Percentiles rank a stretch among this genome's conserved stretches.
These are phyloP conservation scores for Urocyon cinereoargenteus DNA, from an alignment of 2,797 vertebrate species.

Conservation along the genomic window DNA sequence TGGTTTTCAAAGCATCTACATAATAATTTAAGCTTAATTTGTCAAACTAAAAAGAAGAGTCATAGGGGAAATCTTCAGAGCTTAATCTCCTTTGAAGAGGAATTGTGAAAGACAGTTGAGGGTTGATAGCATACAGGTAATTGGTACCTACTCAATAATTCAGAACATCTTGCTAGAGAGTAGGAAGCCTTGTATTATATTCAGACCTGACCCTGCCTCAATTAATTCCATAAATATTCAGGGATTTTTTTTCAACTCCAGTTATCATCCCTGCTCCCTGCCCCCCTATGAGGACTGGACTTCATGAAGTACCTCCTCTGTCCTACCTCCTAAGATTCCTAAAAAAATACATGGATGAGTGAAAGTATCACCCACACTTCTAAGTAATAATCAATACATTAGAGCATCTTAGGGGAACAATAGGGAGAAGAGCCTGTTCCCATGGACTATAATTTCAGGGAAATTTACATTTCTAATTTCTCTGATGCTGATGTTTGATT, in stretches of 20 bases:
- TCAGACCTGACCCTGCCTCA: background rate
- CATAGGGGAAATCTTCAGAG: slow-evolving; percentile 3
- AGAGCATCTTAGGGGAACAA: background rate
- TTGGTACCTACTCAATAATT: background rate
- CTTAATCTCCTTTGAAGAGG: slow-evolving; percentile 44
- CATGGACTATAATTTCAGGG: slow-evolving; percentile 38
- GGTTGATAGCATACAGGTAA: background rate
- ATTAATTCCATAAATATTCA: slow-evolving; percentile 49
- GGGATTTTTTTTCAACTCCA: background rate
- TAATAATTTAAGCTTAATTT: slow-evolving; percentile 54
- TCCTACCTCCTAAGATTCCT: background rate
- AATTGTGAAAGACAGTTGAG: background rate
- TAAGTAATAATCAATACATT: slow-evolving; percentile 41
- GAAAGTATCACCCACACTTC: background rate
- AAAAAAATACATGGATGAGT: slow-evolving; percentile 42
- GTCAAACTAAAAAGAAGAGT: slow-evolving; percentile 49
- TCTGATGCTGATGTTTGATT: slow-evolving; percentile 46
- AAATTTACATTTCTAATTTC: slow-evolving; percentile 57
- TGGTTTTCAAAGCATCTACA: background rate
- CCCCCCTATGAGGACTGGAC: background rate
- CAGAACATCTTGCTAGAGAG: background rate
- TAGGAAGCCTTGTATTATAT: background rate
- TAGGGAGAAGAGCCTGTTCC: slow-evolving; percentile 23
- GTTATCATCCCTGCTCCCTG: background rate
- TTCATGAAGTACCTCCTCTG: background rate